Conservation (phyloP, 1,140 invertebrate species). For the Tetramorium simillimum region DNA sequence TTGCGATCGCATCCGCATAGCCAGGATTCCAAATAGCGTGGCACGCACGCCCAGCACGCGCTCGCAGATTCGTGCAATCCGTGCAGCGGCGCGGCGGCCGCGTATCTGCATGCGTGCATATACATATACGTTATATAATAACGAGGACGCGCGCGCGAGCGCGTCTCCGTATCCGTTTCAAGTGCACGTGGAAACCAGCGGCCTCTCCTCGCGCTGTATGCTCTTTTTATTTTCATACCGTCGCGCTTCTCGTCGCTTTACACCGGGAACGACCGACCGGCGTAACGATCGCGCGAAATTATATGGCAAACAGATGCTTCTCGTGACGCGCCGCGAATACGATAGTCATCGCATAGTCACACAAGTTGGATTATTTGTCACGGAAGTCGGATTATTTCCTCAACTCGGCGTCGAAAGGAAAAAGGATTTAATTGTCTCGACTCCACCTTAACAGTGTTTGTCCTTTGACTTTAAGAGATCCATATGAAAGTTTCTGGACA, state of each 20-base stretch:
- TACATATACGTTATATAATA: slow-evolving; percentile 37
- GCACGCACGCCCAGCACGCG: slow-evolving; percentile 25
- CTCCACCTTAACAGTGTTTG: not conserved
- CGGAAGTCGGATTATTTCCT: not conserved
- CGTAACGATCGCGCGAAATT: slow-evolving; percentile 46
- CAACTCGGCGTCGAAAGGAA: not conserved
- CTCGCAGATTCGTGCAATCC: slow-evolving; percentile 1
- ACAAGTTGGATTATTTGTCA: not conserved
- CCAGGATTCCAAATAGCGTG: slow-evolving; percentile 44
- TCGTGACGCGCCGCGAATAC: slow-evolving; percentile 7
- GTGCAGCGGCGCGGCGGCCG: not conserved
- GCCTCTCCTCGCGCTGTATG: not conserved
- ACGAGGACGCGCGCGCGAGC: slow-evolving; percentile 31
- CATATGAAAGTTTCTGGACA: too few species aligned
- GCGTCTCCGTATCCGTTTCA: slow-evolving; percentile 40
- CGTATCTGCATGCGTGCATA: not conserved
- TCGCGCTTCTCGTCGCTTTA: slow-evolving; percentile 24
- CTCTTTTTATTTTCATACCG: slow-evolving; percentile 41
- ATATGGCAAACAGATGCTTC: slow-evolving; percentile 51
- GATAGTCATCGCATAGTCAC: not conserved
- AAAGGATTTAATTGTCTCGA: not conserved
- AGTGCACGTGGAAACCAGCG: slow-evolving; percentile 35
- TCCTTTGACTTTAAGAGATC: too few species aligned
- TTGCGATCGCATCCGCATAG: slow-evolving; percentile 40
- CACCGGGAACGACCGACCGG: not conserved